Base-by-base conservation (phyloP, 2,113 vertebrate genomes). In the Hippocampus abdominalis region DNA sequence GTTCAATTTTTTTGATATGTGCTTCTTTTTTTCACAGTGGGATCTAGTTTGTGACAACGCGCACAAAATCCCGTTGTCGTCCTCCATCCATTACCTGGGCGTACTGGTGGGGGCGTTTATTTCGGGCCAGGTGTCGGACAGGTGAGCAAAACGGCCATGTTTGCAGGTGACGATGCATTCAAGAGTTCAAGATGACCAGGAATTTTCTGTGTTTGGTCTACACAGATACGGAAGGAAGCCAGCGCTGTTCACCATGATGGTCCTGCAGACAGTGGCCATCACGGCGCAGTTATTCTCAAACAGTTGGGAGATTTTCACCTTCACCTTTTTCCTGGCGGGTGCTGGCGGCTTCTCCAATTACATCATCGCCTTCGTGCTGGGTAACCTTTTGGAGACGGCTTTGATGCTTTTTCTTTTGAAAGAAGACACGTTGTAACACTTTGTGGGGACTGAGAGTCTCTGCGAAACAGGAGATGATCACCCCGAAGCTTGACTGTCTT, bases 81-180 rank as follows among this genome's bases (percentile, higher is more conserved):
- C 89, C 66, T 96, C 95, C 60, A 81, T 95, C 66, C 94, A 94
- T 77, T 97, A 94, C 53, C 66, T 89, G 70, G 95, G 95, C 0
- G 94, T 95, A 23, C 90, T 97, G 21, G 0, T 94, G 8, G 95
- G 95, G 78, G 93, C 92, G 1, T 91, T 95, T 70, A 0, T 94
- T 62, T 96, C 95, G 0, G 95, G 95, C 72, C 94, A 94, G 83
- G 84, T 96, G 69, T 96, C 95, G 76, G 95, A 97, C 93, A 95
- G 92, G 95, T 96, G 88, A 25, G 78, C 62, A 56, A 61, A 27
- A 1, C 4, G 0, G 39, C 25, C 15, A 8, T 0, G n/a, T 27
- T 61, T 23, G 36, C 4, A 36, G 13, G 8, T 2, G 8, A 7
- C 1, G 3, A 53, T 20, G 10, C 36, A 16, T 16, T 11, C 5